Evolutionary conservation across 2,888 invertebrate genomes (phyloP), one percentile per base, ranked within the genome.

Genomic region (Automeris io): DNA sequence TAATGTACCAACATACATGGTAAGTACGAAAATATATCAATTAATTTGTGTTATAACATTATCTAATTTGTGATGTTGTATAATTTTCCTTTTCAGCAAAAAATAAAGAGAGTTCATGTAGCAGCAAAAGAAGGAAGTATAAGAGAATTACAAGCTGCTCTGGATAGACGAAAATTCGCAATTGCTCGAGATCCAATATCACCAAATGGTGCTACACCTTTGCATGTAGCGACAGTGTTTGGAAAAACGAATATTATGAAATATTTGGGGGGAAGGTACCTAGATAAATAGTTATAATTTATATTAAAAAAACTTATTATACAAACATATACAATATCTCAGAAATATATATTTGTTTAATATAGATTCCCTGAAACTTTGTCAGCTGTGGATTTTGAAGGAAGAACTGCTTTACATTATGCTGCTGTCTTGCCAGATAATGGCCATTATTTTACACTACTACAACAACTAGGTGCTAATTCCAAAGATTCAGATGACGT

Each of bases 121-220:
- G 95, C 96, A 21, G 93, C 96, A 12, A 90, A 91, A 55, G 92
- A 93, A 53, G 97, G 97, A 3, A 94, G 93, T 61, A 87, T 97
- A 47, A 87, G 93, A 54, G 94, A 95, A 54, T 86, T 97, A 38
- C 96, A 96, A 75, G 91, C 94, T 51, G 92, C 95, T 1, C 74
- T 96, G 58, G 95, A 97, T 76, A 87, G 97, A 50, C 92, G 96
- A 64, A 95, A 96, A 89, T 94, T 97, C 68, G 96, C 96, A 1
- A 91, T 95, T 43, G 96, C 97, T 12, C 91, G 93, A 54, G 95
- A 97, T 71, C 91, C 92, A 42, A 88, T 91, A 49, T 93, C 94
- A n/a, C 91, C 93, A 0, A 91, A 93, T 55, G 95, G 95, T 2
- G 92, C 95, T 12, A 93, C 95, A 2, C 95, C 96, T 0, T 83